Base-by-base conservation (phyloP, 1,140 invertebrate species). In the Hypothenemus hampei region DNA sequence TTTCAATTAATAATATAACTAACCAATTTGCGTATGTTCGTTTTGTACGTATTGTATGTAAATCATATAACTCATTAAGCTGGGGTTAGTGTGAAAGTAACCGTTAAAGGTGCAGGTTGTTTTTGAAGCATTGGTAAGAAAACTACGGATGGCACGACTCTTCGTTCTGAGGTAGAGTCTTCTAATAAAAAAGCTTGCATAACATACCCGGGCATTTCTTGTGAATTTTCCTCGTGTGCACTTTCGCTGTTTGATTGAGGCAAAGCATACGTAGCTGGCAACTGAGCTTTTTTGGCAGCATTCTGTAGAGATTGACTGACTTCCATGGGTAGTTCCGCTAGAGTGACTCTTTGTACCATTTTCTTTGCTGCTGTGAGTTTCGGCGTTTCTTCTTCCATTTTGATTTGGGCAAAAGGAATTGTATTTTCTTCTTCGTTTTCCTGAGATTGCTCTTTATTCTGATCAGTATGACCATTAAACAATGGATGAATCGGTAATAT, bases 81-180 rank as follows among this genome's bases (percentile, higher is more conserved):
- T 55, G 92, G 92, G 65, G 88, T 94, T 44, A 97, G 83, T 62
- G 84, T 91, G 71, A 96, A 93, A 68, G 91, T 92, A 47, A 92
- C 84, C 51, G 89, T 91, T 61, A 93, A 78, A 51, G 84, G 81
- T 65, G 84, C 81, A 62, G 80, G 84, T 58, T 93, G 80, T 69
- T 88, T 84, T 60, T 89, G 82, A 59, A 86, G 83, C 49, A 96
- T 92, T 33, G 93, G 93, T 68, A 96, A 78, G 74, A 93, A 93
- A 66, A 96, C 89, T 49, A 96, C 76, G 47, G 92, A 90, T 20
- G 93, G 90, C 51, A 92, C 82, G 72, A 95, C 85, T 40, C 60
- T 60, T 8, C 60, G 59, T 36, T 68, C 66, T 21, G 59, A 57
- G 61, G 72, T 65, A 65, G 72, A 51, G 66, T 87, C 85, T 65